Evolutionary conservation across 2,888 invertebrate genomes (phyloP), one percentile per base, ranked within the genome.

Genomic region (Siphonodentalium dalli): DNA sequence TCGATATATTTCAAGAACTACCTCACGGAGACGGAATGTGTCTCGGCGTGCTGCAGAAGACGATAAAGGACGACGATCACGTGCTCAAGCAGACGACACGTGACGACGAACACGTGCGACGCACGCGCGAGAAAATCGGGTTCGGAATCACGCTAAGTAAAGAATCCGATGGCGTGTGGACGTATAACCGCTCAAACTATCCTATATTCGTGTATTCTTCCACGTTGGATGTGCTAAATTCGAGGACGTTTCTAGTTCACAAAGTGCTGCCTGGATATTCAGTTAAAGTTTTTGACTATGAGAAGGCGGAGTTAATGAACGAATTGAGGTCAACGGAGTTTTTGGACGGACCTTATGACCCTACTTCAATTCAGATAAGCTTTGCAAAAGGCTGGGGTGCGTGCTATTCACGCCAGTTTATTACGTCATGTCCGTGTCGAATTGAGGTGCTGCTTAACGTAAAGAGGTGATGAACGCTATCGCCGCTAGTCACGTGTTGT

Each of bases 361-460:
- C 88, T 21, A 87, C 90, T 76, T 90, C 92, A 58, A 90, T 94
- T 74, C 86, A 91, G 76, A 90, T 94, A 75, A 93, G 93, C 80
- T 94, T 95, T 83, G 93, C 89, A 61, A 95, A 95, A 83, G 94
- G 94, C 70, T 95, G 93, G 93, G 94, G 94, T 4, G 88, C 89
- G 24, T 61, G 66, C 45, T 94, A 94, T 84, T 88, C 89, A 44
- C 85, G 94, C 62, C 87, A 90, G 77, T 91, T 91, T 78, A 89
- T 94, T 64, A 91, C 91, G 20, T 89, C 90, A 34, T 95, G 94
- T 78, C 93, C 93, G 0, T 94, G 93, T 79, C 93, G 94, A 93
- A 83, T 94, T 59, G 94, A 95, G 58, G 65, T 80, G 28, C 85
- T 92, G 35, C 85, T 93, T 52, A 69, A 64, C 20, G 49, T 68